Percentiles rank a stretch among this genome's conserved stretches.
These are phyloP conservation scores for Heliornis fulica DNA, from an alignment of 2,113 vertebrate genomes.

Conservation along the genomic window DNA sequence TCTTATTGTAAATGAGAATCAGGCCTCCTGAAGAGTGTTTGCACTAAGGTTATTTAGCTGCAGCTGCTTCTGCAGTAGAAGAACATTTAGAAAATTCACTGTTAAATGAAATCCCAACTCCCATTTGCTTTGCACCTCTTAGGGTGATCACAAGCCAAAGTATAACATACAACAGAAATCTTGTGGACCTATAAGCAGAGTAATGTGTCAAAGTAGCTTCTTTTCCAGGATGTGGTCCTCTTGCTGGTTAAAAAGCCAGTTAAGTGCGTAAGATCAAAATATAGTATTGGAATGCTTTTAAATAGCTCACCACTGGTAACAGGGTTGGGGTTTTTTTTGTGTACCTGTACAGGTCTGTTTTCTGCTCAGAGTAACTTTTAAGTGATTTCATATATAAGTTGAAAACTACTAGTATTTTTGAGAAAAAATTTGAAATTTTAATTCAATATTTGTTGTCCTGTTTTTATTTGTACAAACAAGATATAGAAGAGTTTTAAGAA, in stretches of 20 bases:
- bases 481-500: not conserved
- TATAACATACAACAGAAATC: not conserved
- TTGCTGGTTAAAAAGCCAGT: not conserved
- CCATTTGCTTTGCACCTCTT: not conserved
- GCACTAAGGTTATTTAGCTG: not conserved
- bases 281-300: not conserved
- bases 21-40: not conserved
- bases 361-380: too few relatives aligned
- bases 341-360: not conserved
- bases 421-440: not conserved
- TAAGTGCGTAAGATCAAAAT: not conserved
- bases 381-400: not conserved
- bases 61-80: not conserved
- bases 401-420: not conserved
- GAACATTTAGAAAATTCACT: not conserved
- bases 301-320: rapidly evolving
- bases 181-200: not conserved
- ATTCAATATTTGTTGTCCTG: not conserved
- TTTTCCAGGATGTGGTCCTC: not conserved
- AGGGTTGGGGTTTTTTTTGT: not conserved
- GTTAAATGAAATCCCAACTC: not conserved
- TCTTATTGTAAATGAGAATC: not conserved
- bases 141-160: not conserved
- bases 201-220: not conserved
- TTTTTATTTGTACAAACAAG: not conserved